Evolutionary conservation across 2,888 invertebrate genomes (phyloP).

Genomic region (Rhingia campestris): DNA sequence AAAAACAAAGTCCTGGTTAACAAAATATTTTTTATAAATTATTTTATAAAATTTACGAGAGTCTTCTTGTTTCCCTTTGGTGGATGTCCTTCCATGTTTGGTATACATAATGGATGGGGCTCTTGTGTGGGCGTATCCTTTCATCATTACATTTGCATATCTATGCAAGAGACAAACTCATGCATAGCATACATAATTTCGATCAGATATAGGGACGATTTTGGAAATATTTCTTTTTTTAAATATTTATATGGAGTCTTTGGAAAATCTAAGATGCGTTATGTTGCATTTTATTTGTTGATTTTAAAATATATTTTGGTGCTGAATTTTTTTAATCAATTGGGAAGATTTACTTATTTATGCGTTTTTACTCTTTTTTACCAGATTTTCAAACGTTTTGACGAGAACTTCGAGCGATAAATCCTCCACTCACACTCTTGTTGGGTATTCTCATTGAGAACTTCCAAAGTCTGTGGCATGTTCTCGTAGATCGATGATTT

Average conservation of each 20-base stretch:
- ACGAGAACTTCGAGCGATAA: too few species aligned
- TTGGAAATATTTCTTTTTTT: constrained; percentile 13
- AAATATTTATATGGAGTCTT: background rate
- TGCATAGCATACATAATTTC: background rate
- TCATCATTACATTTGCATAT: constrained; percentile 40
- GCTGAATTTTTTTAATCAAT: too few species aligned
- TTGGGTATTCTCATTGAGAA: too few species aligned
- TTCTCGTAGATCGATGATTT: too few species aligned
- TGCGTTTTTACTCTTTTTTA: too few species aligned
- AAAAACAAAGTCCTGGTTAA: background rate
- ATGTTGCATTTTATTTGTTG: too few species aligned
- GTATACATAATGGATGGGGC: constrained; percentile 20
- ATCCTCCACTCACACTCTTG: too few species aligned
- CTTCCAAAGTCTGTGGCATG: too few species aligned
- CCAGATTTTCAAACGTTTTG: too few species aligned
- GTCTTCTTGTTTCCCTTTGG: background rate
- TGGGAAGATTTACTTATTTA: too few species aligned
- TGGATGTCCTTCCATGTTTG: background rate
- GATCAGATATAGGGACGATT: background rate
- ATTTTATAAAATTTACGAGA: constrained; percentile 37
- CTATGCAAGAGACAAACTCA: constrained; percentile 19
- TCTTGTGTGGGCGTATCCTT: background rate
- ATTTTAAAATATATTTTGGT: too few species aligned
- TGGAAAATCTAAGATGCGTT: too few species aligned
- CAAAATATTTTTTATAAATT: constrained; percentile 18